phyloP scores from a whole-genome alignment of 2,113 vertebrate species.

The Miniopterus natalensis region DNA sequence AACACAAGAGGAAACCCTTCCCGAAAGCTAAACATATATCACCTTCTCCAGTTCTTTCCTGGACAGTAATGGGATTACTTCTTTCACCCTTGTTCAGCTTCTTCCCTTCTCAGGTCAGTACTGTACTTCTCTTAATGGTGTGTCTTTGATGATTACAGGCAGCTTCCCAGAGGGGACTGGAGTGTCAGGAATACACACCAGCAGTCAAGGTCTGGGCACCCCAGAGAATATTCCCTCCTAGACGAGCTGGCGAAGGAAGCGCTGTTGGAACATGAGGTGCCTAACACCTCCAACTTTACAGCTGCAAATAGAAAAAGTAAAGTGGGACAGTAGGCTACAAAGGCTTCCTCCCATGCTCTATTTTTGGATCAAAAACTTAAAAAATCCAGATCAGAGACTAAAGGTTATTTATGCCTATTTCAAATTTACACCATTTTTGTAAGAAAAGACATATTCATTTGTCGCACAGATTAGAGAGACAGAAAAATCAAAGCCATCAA shows the following conservation, averaged over 20 bases:
- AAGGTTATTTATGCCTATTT: neutral
- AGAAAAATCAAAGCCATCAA: neutral
- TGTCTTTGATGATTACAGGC: neutral
- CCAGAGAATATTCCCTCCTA: fast-evolving
- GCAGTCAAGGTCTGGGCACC: neutral
- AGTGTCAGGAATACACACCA: neutral
- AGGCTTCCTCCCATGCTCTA: neutral
- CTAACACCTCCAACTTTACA: neutral
- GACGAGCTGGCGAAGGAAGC: neutral
- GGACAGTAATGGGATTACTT: neutral
- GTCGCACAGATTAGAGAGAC: neutral
- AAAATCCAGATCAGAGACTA: neutral
- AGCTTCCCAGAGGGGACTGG: neutral
- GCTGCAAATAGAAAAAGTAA: neutral
- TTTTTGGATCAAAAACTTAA: neutral
- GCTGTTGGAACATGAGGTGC: neutral
- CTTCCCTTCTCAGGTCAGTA: neutral
- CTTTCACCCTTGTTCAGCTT: neutral
- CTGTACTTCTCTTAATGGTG: neutral
- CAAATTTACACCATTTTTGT: constrained; percentile 27
- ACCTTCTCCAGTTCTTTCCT: neutral
- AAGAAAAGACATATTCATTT: constrained; percentile 40
- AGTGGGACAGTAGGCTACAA: neutral
- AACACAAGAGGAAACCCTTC: neutral
- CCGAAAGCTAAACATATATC: neutral